Base-by-base conservation (phyloP, 2,797 vertebrate species). In the Tenualosa thibaudeaui region DNA sequence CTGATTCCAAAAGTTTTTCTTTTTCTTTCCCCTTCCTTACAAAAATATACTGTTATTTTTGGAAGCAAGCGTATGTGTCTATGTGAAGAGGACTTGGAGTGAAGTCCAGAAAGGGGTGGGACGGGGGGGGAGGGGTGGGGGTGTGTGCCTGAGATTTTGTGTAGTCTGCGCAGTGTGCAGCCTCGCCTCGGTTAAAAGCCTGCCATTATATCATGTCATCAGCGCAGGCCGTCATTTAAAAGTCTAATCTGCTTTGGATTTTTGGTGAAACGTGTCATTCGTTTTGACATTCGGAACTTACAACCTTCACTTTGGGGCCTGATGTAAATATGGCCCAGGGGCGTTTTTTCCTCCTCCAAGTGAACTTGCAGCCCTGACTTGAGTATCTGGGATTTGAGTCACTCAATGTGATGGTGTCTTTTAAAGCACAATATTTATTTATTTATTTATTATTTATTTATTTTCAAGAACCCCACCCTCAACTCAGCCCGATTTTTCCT, bases 271-370 rank as follows among this genome's bases (percentile, higher is more conserved):
- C 65, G 62, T 84, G 83, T 65, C 17, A 68, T 54, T 81, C 75
- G 15, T 37, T 85, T 56, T 85, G 78, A 85, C 58, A 85, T 83
- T 46, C 43, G 12, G 50, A 83, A 71, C 60, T 84, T 68, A 71
- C 19, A 51, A 71, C 62, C 46, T 19, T 40, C 68, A 75, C 68
- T 75, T 40, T 40, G 68, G 83, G 60, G 49, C 50, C 31, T 75
- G 26, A 75, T 37, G 31, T 40, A 75, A 75, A 40, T 75, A 3
- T 75, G 31, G 37, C 31, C 68, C 68, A 5, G 68, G 12, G 13
- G 31, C 6, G 13, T 75, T 75, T 75, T 40, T 37, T 5, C 31
- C 31, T 2, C 3, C 12, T 68, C 24, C 9, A 60, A 40, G 68
- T 19, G 31, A 75, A 75, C 68, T 40, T 75, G 9, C 68, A 75